Base-by-base conservation (phyloP, 2,113 vertebrate species). In the Tupaia chinensis region DNA sequence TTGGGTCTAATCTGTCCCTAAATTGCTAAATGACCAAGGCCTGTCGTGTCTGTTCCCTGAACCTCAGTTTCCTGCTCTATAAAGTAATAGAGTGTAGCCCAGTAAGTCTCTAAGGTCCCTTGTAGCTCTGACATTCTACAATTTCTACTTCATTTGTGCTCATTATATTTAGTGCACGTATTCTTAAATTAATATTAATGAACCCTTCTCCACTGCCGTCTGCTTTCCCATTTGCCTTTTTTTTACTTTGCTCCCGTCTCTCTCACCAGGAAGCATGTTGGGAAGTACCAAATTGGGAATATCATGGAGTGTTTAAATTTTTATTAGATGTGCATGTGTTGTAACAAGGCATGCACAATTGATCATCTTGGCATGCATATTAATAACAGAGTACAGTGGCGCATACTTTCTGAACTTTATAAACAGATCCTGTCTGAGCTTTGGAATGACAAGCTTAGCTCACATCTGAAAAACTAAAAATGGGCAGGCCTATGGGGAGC, bases 321-420 rank as follows among this genome's bases (percentile, higher is more conserved):
- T n/a, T 60, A 19, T 73, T 84, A 12, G 95, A 91, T 53, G 82
- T 87, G 69, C 87, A 69, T 25, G 72, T 95, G 93, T 87, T 84
- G 54, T 78, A 86, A 81, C 58, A 72, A 98, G 97, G 97, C 60
- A 78, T 94, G 79, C 12, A 58, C 22, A 87, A 53, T 60, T 84
- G 93, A 44, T 96, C 97, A 61, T 93, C 96, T 53, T 95, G 97
- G 96, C 32, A 91, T 96, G 77, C 22, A 69, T 56, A 88, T 81
- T 85, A 98, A 97, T 72, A 98, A 93, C 53, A 89, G 80, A 93
- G 65, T 17, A 54, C n/a, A 1, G 66, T 19, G 68, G 87, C 23
- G 53, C 72, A 69, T 82, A 92, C 85, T 87, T 93, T 83, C 78
- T 91, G 88, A 95, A 96, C 86, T 87, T 70, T 29, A 97, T 77